Base-by-base conservation (phyloP, 1,140 invertebrate genomes). In the Drosophila hydei region DNA sequence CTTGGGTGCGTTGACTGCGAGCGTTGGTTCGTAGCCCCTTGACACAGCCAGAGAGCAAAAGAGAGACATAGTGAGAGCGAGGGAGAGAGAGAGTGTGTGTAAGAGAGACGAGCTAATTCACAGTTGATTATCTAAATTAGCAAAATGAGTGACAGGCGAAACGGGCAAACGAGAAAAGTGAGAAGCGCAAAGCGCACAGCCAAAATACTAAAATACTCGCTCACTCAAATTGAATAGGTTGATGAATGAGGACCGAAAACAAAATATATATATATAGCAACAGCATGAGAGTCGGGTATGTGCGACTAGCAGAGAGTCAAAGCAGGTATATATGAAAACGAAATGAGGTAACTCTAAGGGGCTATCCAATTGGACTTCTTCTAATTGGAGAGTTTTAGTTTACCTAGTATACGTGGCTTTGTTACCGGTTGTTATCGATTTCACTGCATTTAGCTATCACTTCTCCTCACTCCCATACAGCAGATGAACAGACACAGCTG, bases 91-190 rank as follows among this genome's bases (percentile, higher is more conserved):
- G 30, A n/a, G 30, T 47, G 27, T 16, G 60, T 7, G 25, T n/a
- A n/a, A n/a, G 61, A 27, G 4, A 19, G 33, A 18, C 25, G 70
- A 50, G 60, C 74, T 77, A 87, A 88, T 88, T 87, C 77, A 56
- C 75, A 50, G 85, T 87, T 87, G 81, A 87, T 87, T 87, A 87
- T 69, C 62, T 87, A 88, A 87, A 88, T 87, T 87, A 87, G 81
- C 67, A 38, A 81, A 69, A 63, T 87, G 81, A 87, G 81, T 87
- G 81, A 88, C 81, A 87, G 78, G 73, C 77, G 47, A 16, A 52
- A 56, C 48, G 8, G 36, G 27, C 27, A 30, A 30, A 30, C 27
- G 27, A 30, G 27, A 30, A 43, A 30, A 42, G 64, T 9, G 63
- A 36, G 64, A 9, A 52, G 42, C 23, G 23, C 47, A 38, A 23